A percentile compares a stretch with the other conserved stretches of the same genome.
Conservation (phyloP, 2,888 invertebrate genomes). For the Endotricha flammealis region DNA sequence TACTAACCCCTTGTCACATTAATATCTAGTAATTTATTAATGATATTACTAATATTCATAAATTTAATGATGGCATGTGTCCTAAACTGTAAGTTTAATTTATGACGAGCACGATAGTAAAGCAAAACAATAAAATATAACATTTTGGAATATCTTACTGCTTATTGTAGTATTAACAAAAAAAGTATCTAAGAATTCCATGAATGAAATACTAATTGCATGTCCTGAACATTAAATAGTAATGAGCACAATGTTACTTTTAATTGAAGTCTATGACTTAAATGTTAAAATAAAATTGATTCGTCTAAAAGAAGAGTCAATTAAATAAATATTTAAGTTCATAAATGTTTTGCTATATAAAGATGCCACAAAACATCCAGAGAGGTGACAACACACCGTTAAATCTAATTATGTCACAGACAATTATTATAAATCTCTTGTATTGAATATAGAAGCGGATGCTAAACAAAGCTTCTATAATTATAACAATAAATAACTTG, state of each 20-base stretch:
- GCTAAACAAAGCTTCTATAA: slow-evolving; percentile 53
- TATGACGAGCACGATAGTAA: slow-evolving; percentile 18
- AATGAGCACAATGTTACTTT: too few relatives aligned
- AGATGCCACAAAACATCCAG: slow-evolving; percentile 49
- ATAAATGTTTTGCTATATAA: slow-evolving; percentile 24
- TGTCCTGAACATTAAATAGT: too few relatives aligned
- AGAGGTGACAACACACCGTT: slow-evolving; percentile 23
- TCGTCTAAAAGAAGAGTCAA: too few relatives aligned
- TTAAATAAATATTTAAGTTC: slow-evolving; percentile 13
- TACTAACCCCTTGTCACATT: slow-evolving; percentile 58
- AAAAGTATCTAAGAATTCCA: background rate
- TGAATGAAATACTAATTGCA: too few relatives aligned
- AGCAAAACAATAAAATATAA: slow-evolving; percentile 12
- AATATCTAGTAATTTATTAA: slow-evolving; percentile 33
- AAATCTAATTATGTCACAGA: slow-evolving; percentile 34
- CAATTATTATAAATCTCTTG: slow-evolving; percentile 38
- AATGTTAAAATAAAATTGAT: too few relatives aligned
- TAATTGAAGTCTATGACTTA: too few relatives aligned
- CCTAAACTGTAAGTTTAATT: slow-evolving; percentile 9
- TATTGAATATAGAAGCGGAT: slow-evolving; percentile 42
- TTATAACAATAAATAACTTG: slow-evolving; percentile 35
- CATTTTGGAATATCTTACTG: too few relatives aligned
- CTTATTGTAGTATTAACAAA: background rate
- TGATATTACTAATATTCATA: slow-evolving; percentile 21
- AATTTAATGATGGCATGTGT: slow-evolving; percentile 16